phyloP scores from a whole-genome alignment of 1,140 invertebrate genomes.

The Hycleus phaleratus region DNA sequence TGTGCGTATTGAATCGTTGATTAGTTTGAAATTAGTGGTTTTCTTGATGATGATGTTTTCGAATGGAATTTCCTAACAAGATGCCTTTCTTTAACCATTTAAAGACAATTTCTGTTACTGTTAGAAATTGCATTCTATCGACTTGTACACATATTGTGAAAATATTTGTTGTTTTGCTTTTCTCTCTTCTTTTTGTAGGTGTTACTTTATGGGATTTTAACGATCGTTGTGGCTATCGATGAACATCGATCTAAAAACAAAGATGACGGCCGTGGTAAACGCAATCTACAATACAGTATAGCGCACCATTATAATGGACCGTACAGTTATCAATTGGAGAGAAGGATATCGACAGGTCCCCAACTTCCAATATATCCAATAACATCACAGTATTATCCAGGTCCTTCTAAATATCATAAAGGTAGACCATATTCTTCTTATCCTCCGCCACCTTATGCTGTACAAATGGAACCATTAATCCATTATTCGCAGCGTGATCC shows the following conservation, averaged over 20 bases:
- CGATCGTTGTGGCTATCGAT: conserved; percentile 22
- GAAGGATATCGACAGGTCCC: conserved; percentile 36
- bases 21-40: conserved; percentile 1
- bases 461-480: conserved; percentile 70
- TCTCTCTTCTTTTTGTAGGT: conserved; percentile 26
- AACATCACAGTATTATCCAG: conserved; percentile 32
- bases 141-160: not conserved
- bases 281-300: conserved; percentile 46
- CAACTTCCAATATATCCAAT: conserved; percentile 24
- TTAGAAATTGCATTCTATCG: not conserved
- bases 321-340: conserved; percentile 41
- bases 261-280: conserved; percentile 46
- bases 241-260: conserved; percentile 43
- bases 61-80: not conserved
- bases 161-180: not conserved
- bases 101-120: not conserved
- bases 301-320: conserved; percentile 47
- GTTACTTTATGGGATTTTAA: conserved; percentile 27
- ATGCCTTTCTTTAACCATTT: conserved; percentile 1
- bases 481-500: conserved; percentile 72
- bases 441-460: conserved; percentile 59
- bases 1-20: conserved; percentile 1
- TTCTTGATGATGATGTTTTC: not conserved
- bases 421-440: conserved; percentile 42
- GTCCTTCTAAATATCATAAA: conserved; percentile 39